phyloP scores from a whole-genome alignment of 1,140 invertebrate species.

The Hyles vespertilio region DNA sequence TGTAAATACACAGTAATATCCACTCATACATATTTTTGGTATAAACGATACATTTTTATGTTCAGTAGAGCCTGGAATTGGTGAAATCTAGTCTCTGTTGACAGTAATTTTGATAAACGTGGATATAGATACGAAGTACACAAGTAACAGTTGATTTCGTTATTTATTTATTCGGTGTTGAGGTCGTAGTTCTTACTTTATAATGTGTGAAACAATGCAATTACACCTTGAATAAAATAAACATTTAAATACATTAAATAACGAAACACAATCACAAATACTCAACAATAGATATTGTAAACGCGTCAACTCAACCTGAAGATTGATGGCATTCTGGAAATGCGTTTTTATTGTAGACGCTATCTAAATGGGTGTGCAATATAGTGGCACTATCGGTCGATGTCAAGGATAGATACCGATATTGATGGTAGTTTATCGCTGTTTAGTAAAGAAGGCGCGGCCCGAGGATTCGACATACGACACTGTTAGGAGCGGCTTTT shows the following conservation, averaged over 20 bases:
- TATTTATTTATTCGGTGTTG: neutral
- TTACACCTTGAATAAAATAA: neutral
- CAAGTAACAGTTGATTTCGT: too few species aligned
- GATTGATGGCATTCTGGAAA: slow-evolving; percentile 43
- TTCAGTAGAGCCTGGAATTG: too few species aligned
- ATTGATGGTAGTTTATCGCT: slow-evolving; percentile 63
- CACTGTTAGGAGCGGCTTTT: slow-evolving; percentile 50
- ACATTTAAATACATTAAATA: neutral
- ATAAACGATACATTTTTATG: too few species aligned
- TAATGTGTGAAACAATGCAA: slow-evolving; percentile 2
- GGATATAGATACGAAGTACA: too few species aligned
- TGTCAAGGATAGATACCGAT: slow-evolving; percentile 56
- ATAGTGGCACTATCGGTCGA: slow-evolving; percentile 49
- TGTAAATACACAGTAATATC: too few species aligned
- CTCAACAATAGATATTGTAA: slow-evolving; percentile 11
- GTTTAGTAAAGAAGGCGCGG: slow-evolving; percentile 38
- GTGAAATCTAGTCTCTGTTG: too few species aligned
- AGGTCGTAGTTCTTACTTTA: neutral
- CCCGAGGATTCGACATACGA: slow-evolving; percentile 51
- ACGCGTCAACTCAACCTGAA: slow-evolving; percentile 4
- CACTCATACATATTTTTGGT: too few species aligned
- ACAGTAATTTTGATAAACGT: too few species aligned
- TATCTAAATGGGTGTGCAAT: slow-evolving; percentile 63
- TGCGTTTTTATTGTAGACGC: slow-evolving; percentile 56
- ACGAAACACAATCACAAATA: slow-evolving; percentile 3